These are phyloP conservation scores for Agonopterix alstromeriana DNA, from an alignment of 2,888 invertebrate species.

Conservation along the genomic window DNA sequence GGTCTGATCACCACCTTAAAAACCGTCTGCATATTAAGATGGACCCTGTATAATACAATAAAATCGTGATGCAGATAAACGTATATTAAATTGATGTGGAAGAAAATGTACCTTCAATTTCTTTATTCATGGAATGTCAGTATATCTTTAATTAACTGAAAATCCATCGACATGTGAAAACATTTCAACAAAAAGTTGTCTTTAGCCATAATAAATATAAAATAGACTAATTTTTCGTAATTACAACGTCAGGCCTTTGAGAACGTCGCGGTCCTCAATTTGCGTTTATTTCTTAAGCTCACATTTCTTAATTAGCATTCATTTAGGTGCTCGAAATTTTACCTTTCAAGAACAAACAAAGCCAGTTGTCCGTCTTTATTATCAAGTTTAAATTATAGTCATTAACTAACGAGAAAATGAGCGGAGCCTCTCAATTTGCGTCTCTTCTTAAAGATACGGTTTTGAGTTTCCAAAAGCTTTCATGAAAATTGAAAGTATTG, in stretches of 20 bases:
- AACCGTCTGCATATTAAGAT: too few species aligned
- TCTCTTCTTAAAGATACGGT: slow-evolving; percentile 43
- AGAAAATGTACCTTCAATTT: too few species aligned
- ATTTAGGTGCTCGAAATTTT: slow-evolving; percentile 57
- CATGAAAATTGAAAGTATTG: slow-evolving; percentile 24
- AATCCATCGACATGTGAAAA: too few species aligned
- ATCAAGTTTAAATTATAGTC: slow-evolving; percentile 70
- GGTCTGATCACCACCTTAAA: too few species aligned
- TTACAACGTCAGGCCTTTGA: slow-evolving; percentile 31
- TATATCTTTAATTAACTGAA: too few species aligned
- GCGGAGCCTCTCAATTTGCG: slow-evolving; percentile 47
- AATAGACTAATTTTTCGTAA: slow-evolving; percentile 23
- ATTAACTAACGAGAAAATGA: slow-evolving; percentile 61
- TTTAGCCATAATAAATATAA: not conserved
- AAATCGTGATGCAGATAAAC: too few species aligned
- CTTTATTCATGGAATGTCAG: too few species aligned
- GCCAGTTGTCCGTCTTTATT: slow-evolving; percentile 65
- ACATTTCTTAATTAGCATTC: slow-evolving; percentile 62
- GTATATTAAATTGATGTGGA: too few species aligned
- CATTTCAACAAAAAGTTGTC: too few species aligned
- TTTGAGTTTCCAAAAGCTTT: slow-evolving; percentile 42
- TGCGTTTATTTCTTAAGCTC: slow-evolving; percentile 43
- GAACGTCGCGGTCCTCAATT: slow-evolving; percentile 42
- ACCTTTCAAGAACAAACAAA: slow-evolving; percentile 65
- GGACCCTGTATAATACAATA: too few species aligned